A percentile compares a stretch with the other conserved stretches of the same genome.
Evolutionary conservation across 2,113 vertebrate species (phyloP).

Genomic region (Lophochroa leadbeateri): DNA sequence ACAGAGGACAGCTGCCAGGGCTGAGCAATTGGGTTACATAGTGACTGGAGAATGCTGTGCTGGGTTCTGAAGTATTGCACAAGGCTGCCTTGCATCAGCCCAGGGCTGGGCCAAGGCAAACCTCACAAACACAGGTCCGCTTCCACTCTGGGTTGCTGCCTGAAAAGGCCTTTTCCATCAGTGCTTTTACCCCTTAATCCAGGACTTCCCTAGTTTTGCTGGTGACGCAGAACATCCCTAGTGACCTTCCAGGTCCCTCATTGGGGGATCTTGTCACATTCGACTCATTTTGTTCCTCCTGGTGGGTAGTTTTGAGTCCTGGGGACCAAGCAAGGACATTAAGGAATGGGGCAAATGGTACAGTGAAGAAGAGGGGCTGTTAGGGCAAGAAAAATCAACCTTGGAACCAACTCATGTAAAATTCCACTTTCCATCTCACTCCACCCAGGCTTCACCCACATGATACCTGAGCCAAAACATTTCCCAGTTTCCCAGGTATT

Average conservation of each 20-base stretch:
- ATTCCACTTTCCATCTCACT: neutral
- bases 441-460: neutral
- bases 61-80: neutral
- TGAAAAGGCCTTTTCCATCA: neutral
- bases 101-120: neutral
- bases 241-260: neutral
- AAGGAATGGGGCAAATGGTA: neutral
- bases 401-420: neutral
- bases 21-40: neutral
- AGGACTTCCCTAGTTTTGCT: neutral
- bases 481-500: neutral
- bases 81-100: neutral
- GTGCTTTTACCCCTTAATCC: neutral
- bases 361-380: neutral
- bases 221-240: rapidly evolving
- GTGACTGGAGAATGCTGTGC: neutral
- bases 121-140: neutral
- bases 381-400: neutral
- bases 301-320: neutral
- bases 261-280: neutral
- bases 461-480: neutral
- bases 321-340: neutral
- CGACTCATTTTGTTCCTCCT: neutral
- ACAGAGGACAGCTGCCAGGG: neutral
- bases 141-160: neutral